Base-by-base conservation (phyloP, 2,797 vertebrate genomes). In the Tympanoctomys barrerae region DNA sequence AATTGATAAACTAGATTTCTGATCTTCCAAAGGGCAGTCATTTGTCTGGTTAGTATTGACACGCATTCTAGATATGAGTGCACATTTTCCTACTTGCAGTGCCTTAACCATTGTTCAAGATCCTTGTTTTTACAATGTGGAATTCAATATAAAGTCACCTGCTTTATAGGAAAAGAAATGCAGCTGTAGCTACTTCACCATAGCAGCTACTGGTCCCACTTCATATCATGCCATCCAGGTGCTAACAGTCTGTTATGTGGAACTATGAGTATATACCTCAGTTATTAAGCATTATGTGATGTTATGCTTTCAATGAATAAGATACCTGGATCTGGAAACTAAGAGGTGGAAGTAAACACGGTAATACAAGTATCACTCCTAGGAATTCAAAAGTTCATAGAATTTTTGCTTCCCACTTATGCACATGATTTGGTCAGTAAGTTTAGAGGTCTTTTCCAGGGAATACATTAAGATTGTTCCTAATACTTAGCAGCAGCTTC, bases 21-120 rank as follows among this genome's bases (percentile, higher is more conserved):
- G 52, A 77, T 82, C 42, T 87, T 92, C 13, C 22, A 70, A 86
- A 92, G 80, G n/a, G 28, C 86, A 68, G 21, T 61, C 36, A 85
- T 66, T 59, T 49, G 52, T 89, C 7, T 75, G 21, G 39, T 5
- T 86, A 42, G 7, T 18, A 36, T 33, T 31, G 70, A 39, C 18
- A 31, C 2, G 31, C n/a, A 36, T 19, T 61, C 7, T 28, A 46
- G 42, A 42, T 9, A 54, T 42, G 36, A 13, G n/a, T 77, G 82
- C 28, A 11, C 52, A 26, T 86, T 86, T 86, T 13, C 39, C 49
- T 89, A 7, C 2, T 18, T 80, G 2, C 24, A 73, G 10, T 81
- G 46, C 18, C 28, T 77, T n/a, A 28, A 42, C 33, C 24, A 62
- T 2, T 28, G 21, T 81, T 12, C 7, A 70, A 31, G 75, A 92